Conservation (phyloP, 2,797 vertebrate genomes). For the Varecia variegata region DNA sequence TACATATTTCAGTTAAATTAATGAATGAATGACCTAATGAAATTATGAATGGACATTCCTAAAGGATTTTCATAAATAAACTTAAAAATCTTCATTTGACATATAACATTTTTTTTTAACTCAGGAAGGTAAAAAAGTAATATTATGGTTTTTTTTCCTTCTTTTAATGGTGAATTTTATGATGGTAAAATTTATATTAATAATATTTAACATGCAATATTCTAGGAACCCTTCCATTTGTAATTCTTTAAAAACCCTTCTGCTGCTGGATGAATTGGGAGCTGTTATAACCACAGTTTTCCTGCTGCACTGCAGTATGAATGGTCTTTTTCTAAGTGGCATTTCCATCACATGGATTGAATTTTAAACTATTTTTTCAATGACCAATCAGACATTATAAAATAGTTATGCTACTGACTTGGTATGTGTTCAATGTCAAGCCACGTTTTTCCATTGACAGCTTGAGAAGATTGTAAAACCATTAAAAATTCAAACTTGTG, state of each 20-base stretch:
- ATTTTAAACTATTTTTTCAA: constrained; percentile 72
- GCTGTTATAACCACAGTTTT: constrained; percentile 43
- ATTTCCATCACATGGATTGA: constrained; percentile 77
- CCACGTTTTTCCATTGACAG: constrained; percentile 74
- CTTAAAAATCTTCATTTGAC: constrained; percentile 43
- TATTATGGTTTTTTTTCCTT: not conserved
- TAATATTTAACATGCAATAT: constrained; percentile 39
- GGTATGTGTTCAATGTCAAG: constrained; percentile 74
- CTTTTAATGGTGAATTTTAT: constrained; percentile 52
- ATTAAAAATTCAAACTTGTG: constrained; percentile 66
- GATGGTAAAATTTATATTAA: constrained; percentile 58
- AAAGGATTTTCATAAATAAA: constrained; percentile 31
- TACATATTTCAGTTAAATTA: constrained; percentile 26
- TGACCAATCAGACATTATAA: constrained; percentile 75
- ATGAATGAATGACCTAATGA: constrained; percentile 24
- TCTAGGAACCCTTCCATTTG: constrained; percentile 61
- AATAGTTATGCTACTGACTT: constrained; percentile 77
- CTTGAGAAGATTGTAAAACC: constrained; percentile 75
- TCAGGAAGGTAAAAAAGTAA: not conserved
- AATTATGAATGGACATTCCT: constrained; percentile 50
- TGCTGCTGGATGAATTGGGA: constrained; percentile 44
- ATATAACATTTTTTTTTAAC: not conserved
- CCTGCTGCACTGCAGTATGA: constrained; percentile 27
- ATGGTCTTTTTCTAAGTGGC: constrained; percentile 70
- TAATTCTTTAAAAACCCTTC: constrained; percentile 56